Conservation (phyloP, 2,113 vertebrate genomes). For the Piaya cayana region DNA sequence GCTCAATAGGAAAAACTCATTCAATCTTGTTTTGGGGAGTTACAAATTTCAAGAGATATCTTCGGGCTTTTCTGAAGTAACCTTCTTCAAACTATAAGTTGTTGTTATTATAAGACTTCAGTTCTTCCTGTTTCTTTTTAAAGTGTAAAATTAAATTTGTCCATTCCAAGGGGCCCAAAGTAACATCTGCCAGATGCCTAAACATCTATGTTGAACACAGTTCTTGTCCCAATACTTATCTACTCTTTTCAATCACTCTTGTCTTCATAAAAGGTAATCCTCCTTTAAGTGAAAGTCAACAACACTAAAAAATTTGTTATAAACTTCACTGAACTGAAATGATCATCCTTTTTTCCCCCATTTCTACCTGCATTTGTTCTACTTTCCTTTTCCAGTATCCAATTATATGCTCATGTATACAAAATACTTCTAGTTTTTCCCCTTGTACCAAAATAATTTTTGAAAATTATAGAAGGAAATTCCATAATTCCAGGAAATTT, state of each 20-base stretch:
- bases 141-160: slow-evolving; percentile 77
- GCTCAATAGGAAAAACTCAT: background rate
- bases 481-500: background rate
- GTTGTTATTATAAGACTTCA: slow-evolving; percentile 71
- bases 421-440: background rate
- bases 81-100: slow-evolving; percentile 67
- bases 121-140: slow-evolving; percentile 78
- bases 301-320: background rate
- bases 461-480: background rate
- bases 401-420: background rate
- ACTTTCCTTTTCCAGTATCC: slow-evolving; percentile 17
- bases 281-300: slow-evolving; percentile 39
- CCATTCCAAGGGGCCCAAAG: slow-evolving; percentile 71
- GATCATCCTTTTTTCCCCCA: background rate
- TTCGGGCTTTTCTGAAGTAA: slow-evolving; percentile 51
- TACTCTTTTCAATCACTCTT: slow-evolving; percentile 57
- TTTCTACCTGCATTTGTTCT: background rate
- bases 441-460: background rate
- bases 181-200: slow-evolving; percentile 78
- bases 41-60: slow-evolving; percentile 32
- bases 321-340: background rate
- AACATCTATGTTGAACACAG: slow-evolving; percentile 47
- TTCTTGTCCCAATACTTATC: slow-evolving; percentile 61
- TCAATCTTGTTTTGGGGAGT: background rate
- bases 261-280: slow-evolving; percentile 35